Percentiles rank a stretch among this genome's conserved stretches.
Evolutionary conservation across 2,888 invertebrate species (phyloP).

Genomic region (Capitulum mitella): DNA sequence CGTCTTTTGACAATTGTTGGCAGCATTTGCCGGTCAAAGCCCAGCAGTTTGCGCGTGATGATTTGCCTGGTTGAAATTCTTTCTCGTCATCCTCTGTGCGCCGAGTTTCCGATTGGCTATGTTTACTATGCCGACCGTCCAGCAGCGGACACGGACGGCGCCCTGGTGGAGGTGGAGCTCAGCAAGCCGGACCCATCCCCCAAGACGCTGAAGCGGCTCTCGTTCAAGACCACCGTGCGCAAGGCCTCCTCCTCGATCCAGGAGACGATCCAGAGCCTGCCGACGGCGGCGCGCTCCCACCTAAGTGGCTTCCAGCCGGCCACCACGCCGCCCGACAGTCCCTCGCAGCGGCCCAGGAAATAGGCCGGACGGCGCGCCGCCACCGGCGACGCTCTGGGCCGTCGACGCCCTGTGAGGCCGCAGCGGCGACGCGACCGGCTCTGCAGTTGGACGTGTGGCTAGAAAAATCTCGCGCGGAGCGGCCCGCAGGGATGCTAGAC

Average conservation of each 20-base stretch:
- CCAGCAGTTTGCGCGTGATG: too few relatives aligned
- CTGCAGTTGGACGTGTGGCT: too few relatives aligned
- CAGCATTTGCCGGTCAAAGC: too few relatives aligned
- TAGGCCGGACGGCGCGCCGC: background rate
- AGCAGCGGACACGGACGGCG: constrained; percentile 30
- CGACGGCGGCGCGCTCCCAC: constrained; percentile 16
- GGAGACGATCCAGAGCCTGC: constrained; percentile 25
- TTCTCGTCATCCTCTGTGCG: too few relatives aligned
- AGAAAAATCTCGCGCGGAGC: too few relatives aligned
- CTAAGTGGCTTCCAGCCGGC: background rate
- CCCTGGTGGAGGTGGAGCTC: constrained; percentile 38
- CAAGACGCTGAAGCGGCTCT: constrained; percentile 60
- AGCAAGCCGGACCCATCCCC: constrained; percentile 55
- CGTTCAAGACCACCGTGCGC: constrained; percentile 51
- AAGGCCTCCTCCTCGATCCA: constrained; percentile 20
- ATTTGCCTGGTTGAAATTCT: too few relatives aligned
- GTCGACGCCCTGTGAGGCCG: too few relatives aligned
- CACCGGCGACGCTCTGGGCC: background rate
- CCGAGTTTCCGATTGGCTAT: too few relatives aligned
- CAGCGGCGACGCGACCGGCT: background rate
- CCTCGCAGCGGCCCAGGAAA: background rate
- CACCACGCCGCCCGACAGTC: constrained; percentile 15
- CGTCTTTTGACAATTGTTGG: too few relatives aligned
- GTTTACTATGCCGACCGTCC: too few relatives aligned
- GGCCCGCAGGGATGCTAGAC: too few relatives aligned